Evolutionary conservation across 2,113 vertebrate genomes (phyloP), one percentile per base, ranked within the genome.

Genomic region (Vulpes ferrilata): DNA sequence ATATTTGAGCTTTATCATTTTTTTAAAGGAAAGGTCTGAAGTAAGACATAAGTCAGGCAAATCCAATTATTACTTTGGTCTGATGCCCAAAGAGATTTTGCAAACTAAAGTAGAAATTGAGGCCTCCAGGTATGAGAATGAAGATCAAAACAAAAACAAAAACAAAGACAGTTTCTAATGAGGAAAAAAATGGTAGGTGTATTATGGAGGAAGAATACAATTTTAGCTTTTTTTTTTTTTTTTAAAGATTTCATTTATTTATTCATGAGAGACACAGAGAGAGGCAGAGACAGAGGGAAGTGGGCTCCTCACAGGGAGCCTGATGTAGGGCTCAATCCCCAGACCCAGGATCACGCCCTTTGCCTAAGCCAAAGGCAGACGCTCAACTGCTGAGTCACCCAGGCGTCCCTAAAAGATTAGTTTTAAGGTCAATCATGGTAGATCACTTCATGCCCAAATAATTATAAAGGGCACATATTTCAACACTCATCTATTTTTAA

Each of bases 41-140:
- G 12, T 81, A 94, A 86, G 80, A 94, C 88, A 91, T 67, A 79
- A 88, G 93, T 86, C 35, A 82, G 93, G 7, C 22, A 2, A 81
- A 64, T 88, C 22, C 8, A 78, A 71, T 85, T 94, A 89, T 73
- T 85, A 53, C 20, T 93, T 90, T 92, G 57, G 32, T 43, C 43
- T 74, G 62, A 69, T 10, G 90, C 16, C 4, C 17, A 89, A 82
- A 71, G 8, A 51, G 55, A 79, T 48, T 55, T 22, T 90, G 57
- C 23, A 84, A 71, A 79, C 5, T n/a, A 78, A 17, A 80, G 27
- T 27, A 78, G 62, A 80, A 95, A 96, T 60, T 15, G 30, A 71
- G 19, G 43, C 17, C 67, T 32, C 93, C 2, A 10, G 25, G 23
- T 3, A 51, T 35, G 57, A 48, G 53, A 86, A 51, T 53, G 23